A percentile compares a stretch with the other conserved stretches of the same genome.
Evolutionary conservation across 2,797 vertebrate genomes (phyloP).

Genomic region (Acanthurus leucopareius): DNA sequence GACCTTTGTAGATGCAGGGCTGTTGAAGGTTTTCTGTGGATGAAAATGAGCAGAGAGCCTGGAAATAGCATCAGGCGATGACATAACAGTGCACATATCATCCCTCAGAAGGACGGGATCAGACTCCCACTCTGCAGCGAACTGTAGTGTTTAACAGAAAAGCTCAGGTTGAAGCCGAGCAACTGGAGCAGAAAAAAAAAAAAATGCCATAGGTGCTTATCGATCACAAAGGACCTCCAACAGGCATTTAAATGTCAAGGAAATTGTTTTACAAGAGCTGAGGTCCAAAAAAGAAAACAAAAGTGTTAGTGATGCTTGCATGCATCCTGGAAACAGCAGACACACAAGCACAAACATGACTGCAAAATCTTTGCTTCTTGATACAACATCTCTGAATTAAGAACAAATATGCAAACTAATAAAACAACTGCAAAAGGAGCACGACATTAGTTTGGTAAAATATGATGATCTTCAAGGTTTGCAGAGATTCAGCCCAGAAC

Average conservation of each 20-base stretch:
- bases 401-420: slow-evolving; percentile 6
- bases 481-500: background rate
- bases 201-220: slow-evolving; percentile 63
- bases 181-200: slow-evolving; percentile 17
- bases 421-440: background rate
- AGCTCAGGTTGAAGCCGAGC: slow-evolving; percentile 43
- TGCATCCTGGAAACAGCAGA: background rate
- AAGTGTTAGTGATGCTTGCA: background rate
- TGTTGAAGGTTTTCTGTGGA: slow-evolving; percentile 50
- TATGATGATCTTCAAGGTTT: slow-evolving; percentile 7
- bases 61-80: slow-evolving; percentile 66
- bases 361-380: background rate
- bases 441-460: background rate
- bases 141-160: slow-evolving; percentile 51
- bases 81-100: slow-evolving; percentile 65
- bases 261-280: slow-evolving; percentile 52
- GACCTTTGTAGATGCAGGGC: slow-evolving; percentile 38
- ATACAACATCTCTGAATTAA: background rate
- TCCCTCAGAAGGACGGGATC: slow-evolving; percentile 57
- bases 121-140: slow-evolving; percentile 60
- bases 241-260: slow-evolving; percentile 67
- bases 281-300: slow-evolving; percentile 37
- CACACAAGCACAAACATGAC: background rate
- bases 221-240: slow-evolving; percentile 55
- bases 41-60: slow-evolving; percentile 55